Evolutionary conservation across 2,888 invertebrate genomes (phyloP).

Genomic region (Adelognathus sp.): DNA sequence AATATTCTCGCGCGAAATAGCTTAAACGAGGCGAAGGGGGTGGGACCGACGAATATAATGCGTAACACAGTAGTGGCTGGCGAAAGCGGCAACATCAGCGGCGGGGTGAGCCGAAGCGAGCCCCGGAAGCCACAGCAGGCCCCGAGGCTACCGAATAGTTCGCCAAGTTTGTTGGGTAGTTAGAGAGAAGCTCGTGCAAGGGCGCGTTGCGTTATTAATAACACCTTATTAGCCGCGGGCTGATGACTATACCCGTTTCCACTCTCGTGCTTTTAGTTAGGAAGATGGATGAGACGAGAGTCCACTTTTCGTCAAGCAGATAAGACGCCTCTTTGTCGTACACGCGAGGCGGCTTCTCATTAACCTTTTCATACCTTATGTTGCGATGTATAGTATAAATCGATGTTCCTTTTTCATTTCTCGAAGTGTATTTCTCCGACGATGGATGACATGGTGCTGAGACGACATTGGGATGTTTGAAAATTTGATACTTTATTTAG

Average conservation of each 20-base stretch:
- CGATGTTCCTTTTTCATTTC: not conserved
- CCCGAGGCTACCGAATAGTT: conserved; percentile 29
- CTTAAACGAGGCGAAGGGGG: conserved; percentile 41
- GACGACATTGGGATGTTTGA: too few relatives aligned
- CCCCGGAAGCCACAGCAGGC: conserved; percentile 11
- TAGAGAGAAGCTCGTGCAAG: conserved; percentile 66
- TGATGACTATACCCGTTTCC: conserved; percentile 61
- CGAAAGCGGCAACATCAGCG: not conserved
- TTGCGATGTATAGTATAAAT: not conserved
- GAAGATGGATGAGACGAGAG: conserved; percentile 70
- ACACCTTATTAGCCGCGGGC: conserved; percentile 73
- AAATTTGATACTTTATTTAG: too few relatives aligned
- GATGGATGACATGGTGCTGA: too few relatives aligned
- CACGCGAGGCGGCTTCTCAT: not conserved
- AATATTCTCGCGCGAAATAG: conserved; percentile 48
- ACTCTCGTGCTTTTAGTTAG: conserved; percentile 41
- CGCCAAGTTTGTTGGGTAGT: conserved; percentile 30
- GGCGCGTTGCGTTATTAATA: conserved; percentile 73
- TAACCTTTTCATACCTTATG: not conserved
- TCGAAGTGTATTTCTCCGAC: too few relatives aligned
- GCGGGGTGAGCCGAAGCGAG: not conserved
- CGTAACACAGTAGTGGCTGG: conserved; percentile 24
- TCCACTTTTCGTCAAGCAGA: conserved; percentile 60
- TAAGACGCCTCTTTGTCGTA: conserved; percentile 6
- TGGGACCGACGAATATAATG: conserved; percentile 40